Evolutionary conservation across 2,797 vertebrate species (phyloP).

Genomic region (Anniella stebbinsi): DNA sequence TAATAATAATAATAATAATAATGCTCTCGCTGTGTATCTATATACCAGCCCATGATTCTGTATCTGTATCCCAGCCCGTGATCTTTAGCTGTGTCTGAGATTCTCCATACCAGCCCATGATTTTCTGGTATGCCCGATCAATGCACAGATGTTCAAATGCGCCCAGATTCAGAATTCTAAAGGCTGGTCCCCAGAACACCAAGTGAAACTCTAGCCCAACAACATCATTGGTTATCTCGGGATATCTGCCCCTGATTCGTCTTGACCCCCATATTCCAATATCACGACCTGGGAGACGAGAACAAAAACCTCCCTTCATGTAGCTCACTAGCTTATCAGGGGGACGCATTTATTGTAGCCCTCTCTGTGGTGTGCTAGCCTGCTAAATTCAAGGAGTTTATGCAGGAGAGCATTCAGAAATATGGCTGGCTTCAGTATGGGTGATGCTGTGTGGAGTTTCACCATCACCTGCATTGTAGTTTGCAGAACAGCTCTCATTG

Average conservation of each 20-base stretch:
- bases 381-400: not conserved
- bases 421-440: not conserved
- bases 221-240: not conserved
- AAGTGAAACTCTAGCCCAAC: not conserved
- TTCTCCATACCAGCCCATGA: not conserved
- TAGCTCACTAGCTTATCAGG: no score
- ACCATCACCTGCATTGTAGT: no score
- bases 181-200: not conserved
- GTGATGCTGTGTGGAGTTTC: not conserved
- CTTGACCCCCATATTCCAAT: no score
- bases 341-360: not conserved
- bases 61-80: not conserved
- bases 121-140: not conserved
- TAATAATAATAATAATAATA: not conserved
- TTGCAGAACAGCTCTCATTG: not conserved
- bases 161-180: not conserved
- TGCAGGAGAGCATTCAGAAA: not conserved
- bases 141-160: not conserved
- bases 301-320: not conserved
- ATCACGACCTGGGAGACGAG: not conserved
- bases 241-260: not conserved
- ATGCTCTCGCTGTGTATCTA: not conserved
- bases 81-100: no score
- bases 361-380: not conserved
- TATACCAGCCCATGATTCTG: no score